Evolutionary conservation across 2,888 invertebrate genomes (phyloP).

Genomic region (Scaptomyza polygonia): DNA sequence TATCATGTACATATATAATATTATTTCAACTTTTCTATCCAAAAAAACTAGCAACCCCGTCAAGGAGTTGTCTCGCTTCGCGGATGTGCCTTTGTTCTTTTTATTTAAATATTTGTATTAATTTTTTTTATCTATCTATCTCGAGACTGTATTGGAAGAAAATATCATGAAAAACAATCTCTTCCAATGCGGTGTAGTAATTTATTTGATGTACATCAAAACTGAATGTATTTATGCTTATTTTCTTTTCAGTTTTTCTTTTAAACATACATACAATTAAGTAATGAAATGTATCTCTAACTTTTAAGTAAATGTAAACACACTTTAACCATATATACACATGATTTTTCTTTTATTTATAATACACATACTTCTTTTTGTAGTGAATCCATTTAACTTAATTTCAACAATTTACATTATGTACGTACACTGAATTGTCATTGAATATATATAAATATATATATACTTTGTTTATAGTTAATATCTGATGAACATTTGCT

Average conservation of each 20-base stretch:
- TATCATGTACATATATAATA: constrained; percentile 33
- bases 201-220: constrained; percentile 58
- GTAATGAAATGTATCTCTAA: constrained; percentile 53
- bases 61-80: neutral
- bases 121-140: constrained; percentile 25
- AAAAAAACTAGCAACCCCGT: constrained; percentile 5
- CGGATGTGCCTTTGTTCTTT: constrained; percentile 58
- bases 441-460: constrained; percentile 20
- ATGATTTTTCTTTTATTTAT: constrained; percentile 43
- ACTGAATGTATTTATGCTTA: constrained; percentile 52
- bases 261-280: constrained; percentile 42
- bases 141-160: constrained; percentile 50
- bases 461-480: constrained; percentile 18
- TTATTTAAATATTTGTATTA: constrained; percentile 13
- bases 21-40: constrained; percentile 43
- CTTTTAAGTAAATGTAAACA: constrained; percentile 56
- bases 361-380: constrained; percentile 28
- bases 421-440: constrained; percentile 33
- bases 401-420: constrained; percentile 48
- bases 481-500: constrained; percentile 6
- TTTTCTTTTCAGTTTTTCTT: constrained; percentile 49
- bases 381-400: constrained; percentile 48
- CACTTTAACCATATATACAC: constrained; percentile 43
- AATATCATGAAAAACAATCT: constrained; percentile 30
- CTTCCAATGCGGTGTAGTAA: constrained; percentile 52